Percentiles rank a stretch among this genome's conserved stretches.
Conservation (phyloP, 2,888 invertebrate genomes). For the Eretmocerus hayati region DNA sequence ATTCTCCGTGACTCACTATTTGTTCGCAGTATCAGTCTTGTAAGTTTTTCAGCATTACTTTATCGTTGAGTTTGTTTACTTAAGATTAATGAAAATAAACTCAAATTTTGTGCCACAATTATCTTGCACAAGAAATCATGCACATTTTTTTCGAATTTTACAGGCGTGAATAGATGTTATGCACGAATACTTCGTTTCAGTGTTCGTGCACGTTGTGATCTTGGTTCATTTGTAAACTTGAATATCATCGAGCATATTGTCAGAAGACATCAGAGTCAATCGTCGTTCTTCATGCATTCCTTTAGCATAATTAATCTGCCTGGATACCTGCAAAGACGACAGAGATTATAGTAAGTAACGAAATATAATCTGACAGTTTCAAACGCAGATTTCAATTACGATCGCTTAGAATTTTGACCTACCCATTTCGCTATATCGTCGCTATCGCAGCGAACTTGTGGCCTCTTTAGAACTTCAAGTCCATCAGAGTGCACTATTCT, state of each 20-base stretch:
- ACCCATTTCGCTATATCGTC: conserved; percentile 63
- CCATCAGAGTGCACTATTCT: conserved; percentile 47
- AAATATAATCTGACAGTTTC: too few relatives aligned
- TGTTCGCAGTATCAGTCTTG: too few relatives aligned
- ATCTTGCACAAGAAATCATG: too few relatives aligned
- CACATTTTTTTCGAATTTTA: too few relatives aligned
- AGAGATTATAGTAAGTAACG: not conserved
- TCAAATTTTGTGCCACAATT: too few relatives aligned
- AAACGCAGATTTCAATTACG: not conserved
- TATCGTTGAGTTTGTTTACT: too few relatives aligned
- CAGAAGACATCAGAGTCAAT: conserved; percentile 58
- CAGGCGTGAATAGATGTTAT: too few relatives aligned
- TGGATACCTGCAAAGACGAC: conserved; percentile 52
- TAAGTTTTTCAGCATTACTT: too few relatives aligned
- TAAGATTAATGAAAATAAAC: too few relatives aligned
- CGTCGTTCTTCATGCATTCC: conserved; percentile 75
- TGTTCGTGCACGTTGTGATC: too few relatives aligned
- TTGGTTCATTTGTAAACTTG: conserved; percentile 38
- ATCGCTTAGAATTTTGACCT: conserved; percentile 7
- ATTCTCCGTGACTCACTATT: too few relatives aligned
- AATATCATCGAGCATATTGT: conserved; percentile 43
- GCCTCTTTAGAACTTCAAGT: conserved; percentile 56
- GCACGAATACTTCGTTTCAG: too few relatives aligned
- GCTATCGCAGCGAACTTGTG: conserved; percentile 71
- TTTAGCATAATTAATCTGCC: conserved; percentile 84